phyloP scores from a whole-genome alignment of 2,797 vertebrate species.

The Hydrolagus colliei region DNA sequence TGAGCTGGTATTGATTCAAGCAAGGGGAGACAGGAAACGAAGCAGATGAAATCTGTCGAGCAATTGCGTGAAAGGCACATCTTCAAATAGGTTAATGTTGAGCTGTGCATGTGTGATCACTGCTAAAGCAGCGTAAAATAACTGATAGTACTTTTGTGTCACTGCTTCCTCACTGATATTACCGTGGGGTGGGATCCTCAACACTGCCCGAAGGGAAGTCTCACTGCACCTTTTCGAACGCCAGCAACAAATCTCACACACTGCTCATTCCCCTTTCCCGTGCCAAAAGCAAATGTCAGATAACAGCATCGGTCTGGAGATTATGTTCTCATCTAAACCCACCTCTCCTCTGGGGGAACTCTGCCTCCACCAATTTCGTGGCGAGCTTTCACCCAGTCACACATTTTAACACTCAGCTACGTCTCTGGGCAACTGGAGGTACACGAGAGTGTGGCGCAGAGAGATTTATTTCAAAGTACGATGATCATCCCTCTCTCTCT shows the following conservation, averaged over 20 bases:
- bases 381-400: not conserved
- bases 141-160: not conserved
- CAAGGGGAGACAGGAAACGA: not conserved
- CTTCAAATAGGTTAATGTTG: constrained; percentile 12
- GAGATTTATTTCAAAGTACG: not conserved
- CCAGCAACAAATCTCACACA: not conserved
- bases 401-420: not conserved
- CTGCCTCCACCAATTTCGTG: not conserved
- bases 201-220: not conserved
- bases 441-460: not conserved
- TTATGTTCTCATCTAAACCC: not conserved
- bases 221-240: not conserved
- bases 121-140: not conserved
- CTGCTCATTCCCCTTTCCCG: too few relatives aligned
- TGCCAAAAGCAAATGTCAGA: not conserved
- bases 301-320: not conserved
- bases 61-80: not conserved
- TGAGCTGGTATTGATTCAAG: not conserved
- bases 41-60: constrained; percentile 17
- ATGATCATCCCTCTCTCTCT: not conserved
- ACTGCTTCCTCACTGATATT: not conserved
- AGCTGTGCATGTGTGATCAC: not conserved
- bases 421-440: not conserved
- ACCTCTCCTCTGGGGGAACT: not conserved
- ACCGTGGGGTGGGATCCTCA: not conserved